phyloP scores from a whole-genome alignment of 2,797 vertebrate genomes.

The Bradypus variegatus region DNA sequence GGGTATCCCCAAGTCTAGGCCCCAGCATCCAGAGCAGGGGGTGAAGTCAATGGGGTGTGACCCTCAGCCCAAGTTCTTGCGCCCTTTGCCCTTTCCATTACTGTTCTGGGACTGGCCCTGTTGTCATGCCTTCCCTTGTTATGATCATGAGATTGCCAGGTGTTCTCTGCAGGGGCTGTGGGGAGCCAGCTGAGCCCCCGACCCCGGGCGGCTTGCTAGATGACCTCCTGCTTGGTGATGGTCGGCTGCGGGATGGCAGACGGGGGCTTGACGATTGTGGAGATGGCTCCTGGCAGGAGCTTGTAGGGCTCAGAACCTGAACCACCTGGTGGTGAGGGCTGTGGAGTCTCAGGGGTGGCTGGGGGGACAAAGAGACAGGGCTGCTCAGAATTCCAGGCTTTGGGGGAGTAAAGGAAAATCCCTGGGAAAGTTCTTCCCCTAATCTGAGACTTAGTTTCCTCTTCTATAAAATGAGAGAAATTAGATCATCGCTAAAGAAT shows the following conservation, averaged over 20 bases:
- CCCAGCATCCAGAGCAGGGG: not conserved
- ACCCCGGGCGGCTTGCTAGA: slow-evolving; percentile 76
- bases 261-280: slow-evolving; percentile 89
- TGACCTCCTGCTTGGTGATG: slow-evolving; percentile 97
- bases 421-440: not conserved
- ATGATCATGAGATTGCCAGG: not conserved
- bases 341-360: slow-evolving; percentile 98
- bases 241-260: slow-evolving; percentile 88
- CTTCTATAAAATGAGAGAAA: not conserved
- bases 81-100: not conserved
- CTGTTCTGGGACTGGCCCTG: slow-evolving; percentile 23
- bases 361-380: slow-evolving; percentile 64
- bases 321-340: slow-evolving; percentile 91
- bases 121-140: not conserved
- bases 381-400: not conserved
- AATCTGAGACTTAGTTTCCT: not conserved
- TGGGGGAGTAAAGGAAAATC: not conserved
- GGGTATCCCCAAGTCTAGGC: slow-evolving; percentile 6
- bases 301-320: slow-evolving; percentile 96
- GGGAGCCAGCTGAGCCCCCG: slow-evolving; percentile 18
- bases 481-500: not conserved
- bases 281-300: slow-evolving; percentile 89
- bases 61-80: not conserved
- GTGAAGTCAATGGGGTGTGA: not conserved
- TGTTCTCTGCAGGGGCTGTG: slow-evolving; percentile 26